Conservation (phyloP, 2,888 invertebrate species). For the Atethmia centrago region DNA sequence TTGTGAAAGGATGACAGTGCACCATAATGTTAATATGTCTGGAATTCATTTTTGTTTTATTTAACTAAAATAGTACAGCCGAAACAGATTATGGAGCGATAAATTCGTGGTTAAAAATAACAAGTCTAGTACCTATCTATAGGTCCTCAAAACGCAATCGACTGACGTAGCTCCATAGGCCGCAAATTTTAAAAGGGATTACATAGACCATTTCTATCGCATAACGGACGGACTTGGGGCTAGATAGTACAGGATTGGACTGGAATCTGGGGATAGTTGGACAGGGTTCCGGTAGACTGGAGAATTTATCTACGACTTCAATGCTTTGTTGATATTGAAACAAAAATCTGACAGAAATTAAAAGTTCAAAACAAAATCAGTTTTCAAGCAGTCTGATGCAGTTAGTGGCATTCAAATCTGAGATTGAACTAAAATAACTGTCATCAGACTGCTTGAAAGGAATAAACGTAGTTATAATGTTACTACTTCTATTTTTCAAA, state of each 20-base stretch:
- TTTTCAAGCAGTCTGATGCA: not conserved
- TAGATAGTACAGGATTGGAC: not conserved
- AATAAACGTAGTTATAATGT: not conserved
- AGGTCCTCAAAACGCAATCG: not conserved
- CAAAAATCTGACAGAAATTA: too few relatives aligned
- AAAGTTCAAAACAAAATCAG: not conserved
- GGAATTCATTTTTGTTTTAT: not conserved
- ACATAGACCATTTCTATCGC: too few relatives aligned
- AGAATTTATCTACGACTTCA: not conserved
- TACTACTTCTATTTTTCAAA: not conserved
- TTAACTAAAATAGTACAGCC: not conserved
- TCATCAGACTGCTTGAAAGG: not conserved
- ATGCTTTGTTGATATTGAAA: not conserved
- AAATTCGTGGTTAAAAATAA: not conserved
- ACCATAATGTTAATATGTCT: not conserved
- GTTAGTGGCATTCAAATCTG: too few relatives aligned
- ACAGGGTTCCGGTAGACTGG: not conserved
- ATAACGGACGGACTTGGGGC: not conserved
- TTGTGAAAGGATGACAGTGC: not conserved
- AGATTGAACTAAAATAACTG: not conserved
- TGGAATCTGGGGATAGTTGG: not conserved
- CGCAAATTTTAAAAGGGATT: slow-evolving; percentile 12
- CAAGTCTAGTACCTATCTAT: not conserved
- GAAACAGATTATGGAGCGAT: not conserved
- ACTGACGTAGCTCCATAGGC: not conserved